phyloP scores from a whole-genome alignment of 2,797 vertebrate species.

The Carcharodon carcharias region DNA sequence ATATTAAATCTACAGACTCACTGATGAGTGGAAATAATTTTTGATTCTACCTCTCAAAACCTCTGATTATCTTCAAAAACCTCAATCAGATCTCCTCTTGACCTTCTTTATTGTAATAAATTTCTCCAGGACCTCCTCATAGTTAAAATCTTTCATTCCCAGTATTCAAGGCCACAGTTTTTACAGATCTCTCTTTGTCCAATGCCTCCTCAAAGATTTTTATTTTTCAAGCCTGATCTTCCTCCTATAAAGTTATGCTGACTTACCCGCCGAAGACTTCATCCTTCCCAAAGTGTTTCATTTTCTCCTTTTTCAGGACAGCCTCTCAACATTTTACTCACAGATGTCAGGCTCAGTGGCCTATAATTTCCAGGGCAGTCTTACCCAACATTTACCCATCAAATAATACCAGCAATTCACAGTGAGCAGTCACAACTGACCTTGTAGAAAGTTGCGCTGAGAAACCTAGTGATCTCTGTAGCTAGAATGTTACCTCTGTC shows the following conservation, averaged over 20 bases:
- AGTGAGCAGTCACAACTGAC: no score
- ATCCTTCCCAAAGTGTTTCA: neutral
- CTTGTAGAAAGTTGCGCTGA: no score
- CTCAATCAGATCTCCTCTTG: neutral
- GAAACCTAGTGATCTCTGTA: no score
- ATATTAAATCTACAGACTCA: neutral
- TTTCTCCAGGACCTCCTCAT: neutral
- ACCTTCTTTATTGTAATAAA: neutral
- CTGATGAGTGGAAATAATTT: neutral
- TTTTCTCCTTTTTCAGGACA: neutral
- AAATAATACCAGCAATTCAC: neutral
- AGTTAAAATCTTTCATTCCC: neutral
- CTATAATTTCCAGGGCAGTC: neutral
- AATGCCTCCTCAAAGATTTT: neutral
- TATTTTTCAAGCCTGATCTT: neutral
- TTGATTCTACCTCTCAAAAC: neutral
- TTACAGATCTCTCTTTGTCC: neutral
- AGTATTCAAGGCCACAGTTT: neutral
- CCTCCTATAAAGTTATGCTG: neutral
- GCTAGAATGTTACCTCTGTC: no score
- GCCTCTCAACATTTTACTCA: neutral
- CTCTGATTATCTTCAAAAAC: neutral
- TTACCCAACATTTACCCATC: neutral
- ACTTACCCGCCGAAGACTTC: neutral
- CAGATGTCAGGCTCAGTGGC: neutral